These are phyloP conservation scores for Anhinga anhinga DNA, from an alignment of 2,113 vertebrate genomes.

Conservation along the genomic window DNA sequence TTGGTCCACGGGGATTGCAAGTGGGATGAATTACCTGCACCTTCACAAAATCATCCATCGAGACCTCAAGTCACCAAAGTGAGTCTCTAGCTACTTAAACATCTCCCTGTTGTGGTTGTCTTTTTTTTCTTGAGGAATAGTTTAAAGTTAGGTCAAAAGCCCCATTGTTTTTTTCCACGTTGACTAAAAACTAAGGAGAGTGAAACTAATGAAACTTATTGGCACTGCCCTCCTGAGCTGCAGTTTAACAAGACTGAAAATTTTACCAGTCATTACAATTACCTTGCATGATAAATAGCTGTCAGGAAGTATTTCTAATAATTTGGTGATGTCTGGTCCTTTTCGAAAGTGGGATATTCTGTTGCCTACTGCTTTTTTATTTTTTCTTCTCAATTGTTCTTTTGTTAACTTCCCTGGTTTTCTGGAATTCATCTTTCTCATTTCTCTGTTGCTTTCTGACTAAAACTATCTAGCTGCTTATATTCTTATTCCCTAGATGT, in stretches of 20 bases:
- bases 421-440: background rate
- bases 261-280: background rate
- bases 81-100: conserved; percentile 49
- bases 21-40: conserved; percentile 98
- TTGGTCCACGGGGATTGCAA: conserved; percentile 96
- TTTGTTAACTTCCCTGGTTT: background rate
- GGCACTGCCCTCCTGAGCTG: background rate
- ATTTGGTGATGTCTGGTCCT: background rate
- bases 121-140: background rate
- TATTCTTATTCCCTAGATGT: background rate
- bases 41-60: conserved; percentile 99
- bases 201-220: background rate
- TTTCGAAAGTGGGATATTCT: background rate
- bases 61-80: conserved; percentile 99
- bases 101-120: background rate
- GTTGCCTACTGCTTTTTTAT: background rate
- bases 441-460: background rate
- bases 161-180: accelerated
- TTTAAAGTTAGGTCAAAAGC: background rate
- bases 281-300: background rate
- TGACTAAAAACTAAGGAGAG: background rate
- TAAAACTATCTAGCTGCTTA: background rate
- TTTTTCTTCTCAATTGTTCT: background rate
- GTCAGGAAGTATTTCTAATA: background rate
- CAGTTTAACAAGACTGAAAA: background rate